Evolutionary conservation across 2,888 invertebrate genomes (phyloP), one percentile per base, ranked within the genome.

Genomic region (Sericinus montela): DNA sequence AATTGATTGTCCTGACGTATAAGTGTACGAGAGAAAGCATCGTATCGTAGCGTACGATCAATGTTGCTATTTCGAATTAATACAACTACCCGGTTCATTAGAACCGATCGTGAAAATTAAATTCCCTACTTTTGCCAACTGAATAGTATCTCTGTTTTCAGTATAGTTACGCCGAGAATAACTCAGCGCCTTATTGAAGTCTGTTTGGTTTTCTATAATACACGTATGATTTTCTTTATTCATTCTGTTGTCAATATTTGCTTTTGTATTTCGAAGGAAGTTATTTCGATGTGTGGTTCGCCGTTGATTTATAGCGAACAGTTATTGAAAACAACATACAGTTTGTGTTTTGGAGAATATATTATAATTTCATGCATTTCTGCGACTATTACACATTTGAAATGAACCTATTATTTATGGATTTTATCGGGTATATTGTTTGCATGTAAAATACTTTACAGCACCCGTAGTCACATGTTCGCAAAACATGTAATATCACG

Each of bases 71-170:
- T 16, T 34, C 44, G 28, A 49, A 49, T 49, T 49, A 41, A 44
- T 49, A 28, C 44, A 40, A 45, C 44, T 39, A 40, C 43, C 35
- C 34, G 49, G 37, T 49, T 49, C 40, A 49, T 49, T 44, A 49
- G 32, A 44, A 39, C 23, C 19, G 28, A 39, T 23, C 23, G 48
- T 23, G 38, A 44, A 48, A 48, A 44, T 48, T 23, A 43, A 42
- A 48, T 42, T 41, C 10, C 14, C 10, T n/a, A 36, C 10, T 9
- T 6, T n/a, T 10, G 7, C 3, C 15, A 13, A 10, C 14, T 9
- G 1, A 48, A n/a, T 36, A 28, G 29, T 7, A 30, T 36, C 10
- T 32, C 25, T 48, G 29, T 42, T 1, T 7, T n/a, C n/a, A n/a
- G 30, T 0, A 1, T 1, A 0, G n/a, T 23, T 29, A 29, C 7